phyloP scores from a whole-genome alignment of 2,888 invertebrate genomes.

The Phania funesta region DNA sequence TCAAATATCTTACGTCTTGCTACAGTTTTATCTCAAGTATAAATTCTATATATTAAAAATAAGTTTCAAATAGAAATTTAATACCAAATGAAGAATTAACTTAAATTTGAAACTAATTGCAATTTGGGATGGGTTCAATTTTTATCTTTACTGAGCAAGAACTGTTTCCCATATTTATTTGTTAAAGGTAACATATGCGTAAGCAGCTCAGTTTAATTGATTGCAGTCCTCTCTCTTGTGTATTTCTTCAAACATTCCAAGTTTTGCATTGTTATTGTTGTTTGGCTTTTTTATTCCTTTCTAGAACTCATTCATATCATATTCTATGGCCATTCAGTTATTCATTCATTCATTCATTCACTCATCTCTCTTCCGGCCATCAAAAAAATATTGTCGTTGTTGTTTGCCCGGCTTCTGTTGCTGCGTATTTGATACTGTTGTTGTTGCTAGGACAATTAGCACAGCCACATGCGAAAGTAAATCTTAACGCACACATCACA shows the following conservation, averaged over 20 bases:
- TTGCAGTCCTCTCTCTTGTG: not conserved
- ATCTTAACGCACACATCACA: not conserved
- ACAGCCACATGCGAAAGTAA: conserved; percentile 19
- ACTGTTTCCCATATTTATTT: no score
- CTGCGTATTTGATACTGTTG: conserved; percentile 16
- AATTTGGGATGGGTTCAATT: no score
- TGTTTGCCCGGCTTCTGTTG: conserved; percentile 39
- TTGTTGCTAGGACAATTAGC: conserved; percentile 61
- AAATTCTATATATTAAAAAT: no score
- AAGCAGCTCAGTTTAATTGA: not conserved
- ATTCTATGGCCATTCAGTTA: conserved; percentile 56
- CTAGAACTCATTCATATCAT: conserved; percentile 38
- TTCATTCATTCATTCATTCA: conserved; percentile 54
- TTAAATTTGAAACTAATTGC: no score
- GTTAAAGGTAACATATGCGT: no score
- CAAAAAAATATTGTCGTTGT: conserved; percentile 25
- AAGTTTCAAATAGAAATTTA: no score
- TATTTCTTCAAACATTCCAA: not conserved
- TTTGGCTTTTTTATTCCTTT: conserved; percentile 13
- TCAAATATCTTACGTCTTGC: no score
- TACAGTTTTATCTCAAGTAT: no score
- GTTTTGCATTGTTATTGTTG: conserved; percentile 36
- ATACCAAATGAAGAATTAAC: no score
- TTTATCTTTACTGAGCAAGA: no score
- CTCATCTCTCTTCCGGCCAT: conserved; percentile 61